phyloP scores from a whole-genome alignment of 2,888 invertebrate species.

The Synanthedon tipuliformis region DNA sequence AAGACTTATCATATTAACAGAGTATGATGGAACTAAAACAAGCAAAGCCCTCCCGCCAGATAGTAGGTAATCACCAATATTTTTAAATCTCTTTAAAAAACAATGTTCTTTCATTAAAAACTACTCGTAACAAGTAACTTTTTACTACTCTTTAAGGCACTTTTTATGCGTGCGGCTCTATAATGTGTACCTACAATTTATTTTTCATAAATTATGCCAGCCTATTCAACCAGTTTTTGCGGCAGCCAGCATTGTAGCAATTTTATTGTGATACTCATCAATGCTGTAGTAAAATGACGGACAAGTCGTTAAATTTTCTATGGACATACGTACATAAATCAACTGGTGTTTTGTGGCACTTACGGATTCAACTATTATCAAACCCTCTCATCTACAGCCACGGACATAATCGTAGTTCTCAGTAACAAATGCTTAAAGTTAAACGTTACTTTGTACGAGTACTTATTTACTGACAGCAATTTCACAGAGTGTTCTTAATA shows the following conservation, averaged over 20 bases:
- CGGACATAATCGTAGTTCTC: neutral
- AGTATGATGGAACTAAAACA: too few relatives aligned
- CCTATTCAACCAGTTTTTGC: constrained; percentile 39
- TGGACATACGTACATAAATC: constrained; percentile 32
- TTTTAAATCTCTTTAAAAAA: too few relatives aligned
- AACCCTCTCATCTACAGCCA: neutral
- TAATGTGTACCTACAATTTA: constrained; percentile 9
- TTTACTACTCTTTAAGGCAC: neutral
- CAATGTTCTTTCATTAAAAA: too few relatives aligned
- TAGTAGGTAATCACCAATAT: too few relatives aligned
- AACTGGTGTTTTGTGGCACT: constrained; percentile 16
- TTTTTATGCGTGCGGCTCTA: neutral
- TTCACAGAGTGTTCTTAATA: neutral
- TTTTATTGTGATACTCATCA: constrained; percentile 36
- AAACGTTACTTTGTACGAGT: neutral
- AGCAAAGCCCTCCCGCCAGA: too few relatives aligned
- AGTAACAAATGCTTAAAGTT: neutral
- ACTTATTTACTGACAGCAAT: neutral
- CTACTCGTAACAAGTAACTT: too few relatives aligned
- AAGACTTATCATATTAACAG: too few relatives aligned
- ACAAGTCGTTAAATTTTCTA: constrained; percentile 37
- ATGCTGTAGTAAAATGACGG: constrained; percentile 37
- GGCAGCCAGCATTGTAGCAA: constrained; percentile 19
- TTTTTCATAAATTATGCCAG: constrained; percentile 18
- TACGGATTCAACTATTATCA: constrained; percentile 1